Evolutionary conservation across 1,140 invertebrate genomes (phyloP).

Genomic region (Drosophila saltans): DNA sequence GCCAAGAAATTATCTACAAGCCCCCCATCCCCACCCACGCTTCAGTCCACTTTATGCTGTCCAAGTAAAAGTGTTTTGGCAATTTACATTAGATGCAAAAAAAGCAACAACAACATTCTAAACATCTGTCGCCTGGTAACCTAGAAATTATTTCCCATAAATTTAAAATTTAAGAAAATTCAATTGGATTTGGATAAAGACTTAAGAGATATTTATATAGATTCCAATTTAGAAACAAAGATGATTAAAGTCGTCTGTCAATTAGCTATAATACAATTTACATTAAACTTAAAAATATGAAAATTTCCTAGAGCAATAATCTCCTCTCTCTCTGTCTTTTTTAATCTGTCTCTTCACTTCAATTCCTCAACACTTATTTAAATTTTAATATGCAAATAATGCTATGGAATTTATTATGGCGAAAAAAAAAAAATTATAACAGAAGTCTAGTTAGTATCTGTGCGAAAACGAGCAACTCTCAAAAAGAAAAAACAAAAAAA

Average conservation of each 20-base stretch:
- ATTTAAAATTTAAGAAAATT: conserved; percentile 13
- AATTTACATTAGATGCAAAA: background rate
- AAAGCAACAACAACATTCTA: conserved; percentile 20
- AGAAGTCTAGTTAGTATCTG: conserved; percentile 53
- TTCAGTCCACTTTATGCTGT: background rate
- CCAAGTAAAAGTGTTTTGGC: background rate
- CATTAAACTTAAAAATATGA: no score
- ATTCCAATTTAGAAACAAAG: no score
- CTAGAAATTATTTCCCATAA: conserved; percentile 60
- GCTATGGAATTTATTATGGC: conserved; percentile 73
- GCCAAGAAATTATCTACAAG: conserved; percentile 14
- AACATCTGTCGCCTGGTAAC: conserved; percentile 65
- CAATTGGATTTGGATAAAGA: no score
- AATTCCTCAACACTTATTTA: conserved; percentile 53
- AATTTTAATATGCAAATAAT: conserved; percentile 77
- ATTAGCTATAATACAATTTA: no score
- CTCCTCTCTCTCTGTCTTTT: conserved; percentile 13
- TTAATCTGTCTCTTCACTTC: conserved; percentile 21
- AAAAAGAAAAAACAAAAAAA: conserved; percentile 29
- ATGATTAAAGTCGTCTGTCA: no score
- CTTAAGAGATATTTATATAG: no score
- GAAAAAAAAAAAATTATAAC: conserved; percentile 50
- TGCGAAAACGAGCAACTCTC: conserved; percentile 38
- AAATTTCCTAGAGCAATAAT: background rate
- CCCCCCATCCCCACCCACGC: no score